phyloP scores from a whole-genome alignment of 2,113 vertebrate species.

The Pygoscelis adeliae region DNA sequence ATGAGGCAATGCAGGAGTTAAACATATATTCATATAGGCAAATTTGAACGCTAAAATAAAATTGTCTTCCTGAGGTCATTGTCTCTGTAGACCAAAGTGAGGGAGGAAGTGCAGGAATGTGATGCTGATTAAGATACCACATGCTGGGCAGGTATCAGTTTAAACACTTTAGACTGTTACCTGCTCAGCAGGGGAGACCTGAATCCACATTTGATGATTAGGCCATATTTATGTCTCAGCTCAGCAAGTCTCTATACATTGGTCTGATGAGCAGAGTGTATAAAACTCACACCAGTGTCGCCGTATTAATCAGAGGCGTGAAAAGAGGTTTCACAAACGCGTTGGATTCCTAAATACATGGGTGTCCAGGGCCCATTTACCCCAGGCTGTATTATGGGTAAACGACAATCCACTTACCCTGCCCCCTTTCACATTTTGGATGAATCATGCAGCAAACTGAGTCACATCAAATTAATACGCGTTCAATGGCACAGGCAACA shows the following conservation, averaged over 20 bases:
- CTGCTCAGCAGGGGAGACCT: slow-evolving; percentile 52
- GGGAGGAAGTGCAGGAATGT: slow-evolving; percentile 48
- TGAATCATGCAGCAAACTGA: not conserved
- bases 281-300: not conserved
- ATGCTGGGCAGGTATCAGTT: slow-evolving; percentile 69
- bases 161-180: slow-evolving; percentile 73
- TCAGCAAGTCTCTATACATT: slow-evolving; percentile 39
- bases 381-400: not conserved
- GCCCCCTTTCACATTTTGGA: not conserved
- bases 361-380: slow-evolving; percentile 10
- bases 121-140: slow-evolving; percentile 68
- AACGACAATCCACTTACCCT: not conserved
- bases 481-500: not conserved
- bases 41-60: slow-evolving; percentile 49
- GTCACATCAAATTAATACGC: not conserved
- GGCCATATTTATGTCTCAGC: slow-evolving; percentile 60
- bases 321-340: not conserved
- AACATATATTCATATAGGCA: slow-evolving; percentile 51
- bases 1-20: slow-evolving; percentile 17
- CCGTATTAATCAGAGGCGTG: slow-evolving; percentile 24
- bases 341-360: not conserved
- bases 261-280: not conserved
- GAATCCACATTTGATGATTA: slow-evolving; percentile 64
- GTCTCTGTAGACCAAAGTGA: slow-evolving; percentile 44
- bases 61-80: slow-evolving; percentile 52